A percentile compares a stretch with the other conserved stretches of the same genome.
Evolutionary conservation across 2,113 vertebrate species (phyloP).

Genomic region (Calyptommatus sinebrachiatus): DNA sequence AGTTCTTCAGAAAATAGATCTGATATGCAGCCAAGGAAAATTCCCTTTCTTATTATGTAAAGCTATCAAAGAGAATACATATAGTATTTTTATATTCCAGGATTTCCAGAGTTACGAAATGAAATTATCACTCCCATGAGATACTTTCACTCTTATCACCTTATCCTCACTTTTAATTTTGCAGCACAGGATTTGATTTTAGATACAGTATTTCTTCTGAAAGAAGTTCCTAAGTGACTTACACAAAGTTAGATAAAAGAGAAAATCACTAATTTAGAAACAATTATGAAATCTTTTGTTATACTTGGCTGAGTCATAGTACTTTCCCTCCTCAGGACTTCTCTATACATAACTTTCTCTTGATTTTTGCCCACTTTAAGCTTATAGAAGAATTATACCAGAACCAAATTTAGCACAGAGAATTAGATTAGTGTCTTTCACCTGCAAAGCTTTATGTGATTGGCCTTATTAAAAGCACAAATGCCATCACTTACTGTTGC

Average conservation of each 20-base stretch:
- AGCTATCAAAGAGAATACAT: not conserved
- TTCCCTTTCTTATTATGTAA: not conserved
- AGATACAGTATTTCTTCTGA: not conserved
- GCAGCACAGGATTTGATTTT: not conserved
- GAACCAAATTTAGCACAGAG: not conserved
- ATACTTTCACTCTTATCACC: not conserved
- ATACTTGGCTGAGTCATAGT: not conserved
- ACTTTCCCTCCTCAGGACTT: not conserved
- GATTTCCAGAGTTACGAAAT: not conserved
- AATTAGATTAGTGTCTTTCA: conserved; percentile 2
- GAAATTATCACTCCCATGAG: not conserved
- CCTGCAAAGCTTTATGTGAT: not conserved
- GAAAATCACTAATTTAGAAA: not conserved
- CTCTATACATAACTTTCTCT: not conserved
- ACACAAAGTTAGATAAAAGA: not conserved
- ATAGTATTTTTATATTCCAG: not conserved
- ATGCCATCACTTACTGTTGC: not conserved
- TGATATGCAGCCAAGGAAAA: not conserved
- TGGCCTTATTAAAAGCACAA: conserved; percentile 9
- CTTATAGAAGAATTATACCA: not conserved
- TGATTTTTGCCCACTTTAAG: conserved; percentile 6
- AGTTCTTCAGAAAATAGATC: not conserved
- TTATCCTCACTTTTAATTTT: not conserved
- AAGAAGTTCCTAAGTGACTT: not conserved
- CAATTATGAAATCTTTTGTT: not conserved